Evolutionary conservation across 2,888 invertebrate species (phyloP).

Genomic region (Eupsilia transversa): DNA sequence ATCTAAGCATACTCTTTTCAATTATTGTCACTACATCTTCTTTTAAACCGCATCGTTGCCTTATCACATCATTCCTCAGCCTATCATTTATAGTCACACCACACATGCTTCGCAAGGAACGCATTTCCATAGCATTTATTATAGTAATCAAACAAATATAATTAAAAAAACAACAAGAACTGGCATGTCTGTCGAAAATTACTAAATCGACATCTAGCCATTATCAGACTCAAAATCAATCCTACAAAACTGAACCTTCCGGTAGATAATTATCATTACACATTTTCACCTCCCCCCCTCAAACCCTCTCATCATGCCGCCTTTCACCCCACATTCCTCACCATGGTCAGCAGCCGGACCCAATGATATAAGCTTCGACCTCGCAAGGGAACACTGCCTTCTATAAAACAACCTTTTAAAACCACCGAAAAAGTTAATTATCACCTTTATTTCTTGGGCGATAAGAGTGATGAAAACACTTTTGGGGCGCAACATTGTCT

Average conservation of each 20-base stretch:
- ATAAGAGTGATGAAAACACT: not conserved
- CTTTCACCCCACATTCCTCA: conserved; percentile 81
- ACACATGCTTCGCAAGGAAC: too few species aligned
- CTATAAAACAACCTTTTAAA: conserved; percentile 12
- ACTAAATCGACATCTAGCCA: too few species aligned
- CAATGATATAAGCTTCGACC: conserved; percentile 75
- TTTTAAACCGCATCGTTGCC: too few species aligned
- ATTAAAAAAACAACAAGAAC: too few species aligned
- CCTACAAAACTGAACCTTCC: conserved; percentile 28
- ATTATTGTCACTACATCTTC: too few species aligned
- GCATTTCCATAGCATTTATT: too few species aligned
- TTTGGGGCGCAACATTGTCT: not conserved
- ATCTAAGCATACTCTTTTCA: too few species aligned
- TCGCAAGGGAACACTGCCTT: conserved; percentile 68
- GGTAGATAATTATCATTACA: conserved; percentile 29
- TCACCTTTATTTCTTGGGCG: conserved; percentile 9
- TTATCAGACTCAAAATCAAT: conserved; percentile 9
- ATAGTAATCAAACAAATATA: too few species aligned
- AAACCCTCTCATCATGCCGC: conserved; percentile 57
- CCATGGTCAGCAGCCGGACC: conserved; percentile 78
- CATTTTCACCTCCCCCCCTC: conserved; percentile 11
- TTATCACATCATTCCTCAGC: too few species aligned
- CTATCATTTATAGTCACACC: too few species aligned
- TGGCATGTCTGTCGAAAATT: too few species aligned
- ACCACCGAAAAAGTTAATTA: conserved; percentile 1